Percentiles rank a stretch among this genome's conserved stretches.
These are phyloP conservation scores for Meloidogyne chitwoodi DNA, from an alignment of 1,140 invertebrate species.

Conservation along the genomic window DNA sequence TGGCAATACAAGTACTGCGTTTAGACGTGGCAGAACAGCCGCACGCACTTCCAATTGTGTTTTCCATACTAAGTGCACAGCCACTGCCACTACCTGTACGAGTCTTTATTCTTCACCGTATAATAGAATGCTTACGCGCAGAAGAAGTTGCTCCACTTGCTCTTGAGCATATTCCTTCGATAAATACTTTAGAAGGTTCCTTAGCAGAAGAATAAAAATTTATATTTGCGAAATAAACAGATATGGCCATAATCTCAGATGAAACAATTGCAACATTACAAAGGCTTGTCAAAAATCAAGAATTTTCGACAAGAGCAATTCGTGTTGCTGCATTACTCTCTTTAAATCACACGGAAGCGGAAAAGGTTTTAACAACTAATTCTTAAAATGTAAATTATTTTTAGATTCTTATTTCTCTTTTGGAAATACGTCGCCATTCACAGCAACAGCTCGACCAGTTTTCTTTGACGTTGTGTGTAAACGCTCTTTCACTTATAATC, in stretches of 20 bases:
- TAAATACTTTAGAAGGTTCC: conserved; percentile 19
- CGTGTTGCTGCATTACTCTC: conserved; percentile 47
- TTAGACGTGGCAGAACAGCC: conserved; percentile 37
- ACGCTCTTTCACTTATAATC: conserved; percentile 47
- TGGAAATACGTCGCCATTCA: conserved; percentile 21
- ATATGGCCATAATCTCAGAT: conserved; percentile 37
- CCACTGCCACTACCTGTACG: conserved; percentile 36
- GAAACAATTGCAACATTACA: conserved; percentile 40
- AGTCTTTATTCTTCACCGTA: conserved; percentile 40
- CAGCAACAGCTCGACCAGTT: conserved; percentile 41
- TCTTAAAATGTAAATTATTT: neutral
- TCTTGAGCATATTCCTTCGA: conserved; percentile 38
- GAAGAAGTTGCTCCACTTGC: conserved; percentile 42
- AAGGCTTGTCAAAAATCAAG: conserved; percentile 31
- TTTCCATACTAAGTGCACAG: conserved; percentile 41
- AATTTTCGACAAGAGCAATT: conserved; percentile 44
- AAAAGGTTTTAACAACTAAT: conserved; percentile 29
- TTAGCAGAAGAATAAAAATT: neutral
- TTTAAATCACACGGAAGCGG: conserved; percentile 45
- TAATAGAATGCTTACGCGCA: conserved; percentile 28
- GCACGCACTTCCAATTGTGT: conserved; percentile 46
- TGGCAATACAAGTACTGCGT: conserved; percentile 37
- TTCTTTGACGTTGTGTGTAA: conserved; percentile 42
- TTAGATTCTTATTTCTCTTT: conserved; percentile 43
- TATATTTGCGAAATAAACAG: conserved; percentile 27